Evolutionary conservation across 2,888 invertebrate genomes (phyloP).

Genomic region (Trilocha varians): DNA sequence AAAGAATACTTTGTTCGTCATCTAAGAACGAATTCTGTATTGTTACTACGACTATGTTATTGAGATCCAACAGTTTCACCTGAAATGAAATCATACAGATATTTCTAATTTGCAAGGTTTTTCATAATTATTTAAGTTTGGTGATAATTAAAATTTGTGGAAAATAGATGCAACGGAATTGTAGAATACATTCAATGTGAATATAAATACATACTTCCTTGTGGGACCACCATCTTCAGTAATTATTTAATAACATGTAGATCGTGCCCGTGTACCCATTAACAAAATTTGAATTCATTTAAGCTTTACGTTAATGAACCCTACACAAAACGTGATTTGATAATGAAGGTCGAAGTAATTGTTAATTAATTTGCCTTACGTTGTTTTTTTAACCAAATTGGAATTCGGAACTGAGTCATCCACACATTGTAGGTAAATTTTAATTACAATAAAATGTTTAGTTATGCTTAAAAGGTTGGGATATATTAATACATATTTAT

Average conservation of each 20-base stretch:
- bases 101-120: no score
- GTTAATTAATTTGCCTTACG: background rate
- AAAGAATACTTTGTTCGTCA: slow-evolving; percentile 39
- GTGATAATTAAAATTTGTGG: no score
- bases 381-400: background rate
- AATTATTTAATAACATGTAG: no score
- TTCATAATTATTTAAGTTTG: no score
- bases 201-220: no score
- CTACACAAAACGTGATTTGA: background rate
- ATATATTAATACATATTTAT: background rate
- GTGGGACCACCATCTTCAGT: no score
- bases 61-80: slow-evolving; percentile 53
- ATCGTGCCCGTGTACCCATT: no score
- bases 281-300: no score
- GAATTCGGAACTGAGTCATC: background rate
- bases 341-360: background rate
- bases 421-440: background rate
- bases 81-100: slow-evolving; percentile 43
- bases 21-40: slow-evolving; percentile 51
- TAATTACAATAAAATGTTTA: background rate
- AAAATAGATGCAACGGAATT: no score
- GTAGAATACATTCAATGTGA: no score
- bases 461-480: background rate
- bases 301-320: no score
- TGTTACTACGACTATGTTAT: slow-evolving; percentile 55